Evolutionary conservation across 2,113 vertebrate genomes (phyloP).

Genomic region (Calyptommatus sinebrachiatus): DNA sequence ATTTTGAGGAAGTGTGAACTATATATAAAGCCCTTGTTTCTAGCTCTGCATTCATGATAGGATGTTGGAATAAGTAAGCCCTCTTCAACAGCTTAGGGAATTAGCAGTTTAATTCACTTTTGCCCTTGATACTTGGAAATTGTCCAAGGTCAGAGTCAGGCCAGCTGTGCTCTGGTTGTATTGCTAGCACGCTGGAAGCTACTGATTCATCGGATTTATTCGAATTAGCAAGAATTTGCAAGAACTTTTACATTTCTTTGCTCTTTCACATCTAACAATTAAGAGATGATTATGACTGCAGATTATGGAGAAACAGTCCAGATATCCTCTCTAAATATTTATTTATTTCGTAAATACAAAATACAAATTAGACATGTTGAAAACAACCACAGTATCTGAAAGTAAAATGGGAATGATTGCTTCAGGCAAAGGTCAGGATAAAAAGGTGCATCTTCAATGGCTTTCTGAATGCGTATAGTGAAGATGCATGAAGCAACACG

Average conservation of each 20-base stretch:
- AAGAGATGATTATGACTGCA: too few relatives aligned
- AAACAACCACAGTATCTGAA: too few relatives aligned
- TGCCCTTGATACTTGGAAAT: not conserved
- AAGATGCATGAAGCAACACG: too few relatives aligned
- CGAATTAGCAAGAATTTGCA: not conserved
- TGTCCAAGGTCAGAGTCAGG: not conserved
- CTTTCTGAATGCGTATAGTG: too few relatives aligned
- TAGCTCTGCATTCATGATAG: not conserved
- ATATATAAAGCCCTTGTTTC: not conserved
- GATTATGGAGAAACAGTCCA: too few relatives aligned
- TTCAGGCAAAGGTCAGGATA: too few relatives aligned
- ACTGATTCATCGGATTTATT: not conserved
- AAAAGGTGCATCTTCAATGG: too few relatives aligned
- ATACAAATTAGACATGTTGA: too few relatives aligned
- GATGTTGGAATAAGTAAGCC: not conserved
- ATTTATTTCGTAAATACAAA: too few relatives aligned
- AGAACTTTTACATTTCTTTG: not conserved
- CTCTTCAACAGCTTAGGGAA: not conserved
- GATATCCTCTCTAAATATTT: too few relatives aligned
- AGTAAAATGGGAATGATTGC: too few relatives aligned
- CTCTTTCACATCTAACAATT: not conserved
- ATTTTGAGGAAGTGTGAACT: not conserved
- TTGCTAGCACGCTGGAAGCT: not conserved
- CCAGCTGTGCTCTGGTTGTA: not conserved
- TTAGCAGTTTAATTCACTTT: not conserved